phyloP scores from a whole-genome alignment of 2,797 vertebrate genomes.

The Delichon dasypus region DNA sequence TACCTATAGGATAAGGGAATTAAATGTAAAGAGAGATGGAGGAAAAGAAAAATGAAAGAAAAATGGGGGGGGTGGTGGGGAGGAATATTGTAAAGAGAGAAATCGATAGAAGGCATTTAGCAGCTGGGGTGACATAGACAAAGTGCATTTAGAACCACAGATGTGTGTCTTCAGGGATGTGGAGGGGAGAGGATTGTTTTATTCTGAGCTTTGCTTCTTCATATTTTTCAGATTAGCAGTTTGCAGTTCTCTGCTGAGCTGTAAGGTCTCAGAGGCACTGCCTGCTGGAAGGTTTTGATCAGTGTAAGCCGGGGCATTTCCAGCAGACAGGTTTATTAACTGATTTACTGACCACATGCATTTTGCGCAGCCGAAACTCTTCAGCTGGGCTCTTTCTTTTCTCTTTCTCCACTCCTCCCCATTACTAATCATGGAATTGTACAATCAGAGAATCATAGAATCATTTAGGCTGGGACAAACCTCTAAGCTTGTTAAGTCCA shows the following conservation, averaged over 20 bases:
- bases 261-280: constrained; percentile 38
- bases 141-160: constrained; percentile 32
- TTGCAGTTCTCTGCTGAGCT: constrained; percentile 50
- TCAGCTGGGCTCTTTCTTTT: constrained; percentile 20
- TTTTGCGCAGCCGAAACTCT: constrained; percentile 41
- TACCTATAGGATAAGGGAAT: not conserved
- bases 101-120: constrained; percentile 63
- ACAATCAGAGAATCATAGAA: not conserved
- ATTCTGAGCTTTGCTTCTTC: constrained; percentile 25
- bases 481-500: not conserved
- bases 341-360: constrained; percentile 63
- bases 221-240: constrained; percentile 65
- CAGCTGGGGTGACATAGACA: constrained; percentile 47
- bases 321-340: constrained; percentile 64
- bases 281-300: constrained; percentile 49
- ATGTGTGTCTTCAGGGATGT: not conserved
- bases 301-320: constrained; percentile 8
- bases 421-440: not conserved
- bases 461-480: not conserved
- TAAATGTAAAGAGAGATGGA: not conserved
- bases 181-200: not conserved
- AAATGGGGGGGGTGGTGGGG: not conserved
- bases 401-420: not conserved
- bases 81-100: not conserved
- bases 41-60: not conserved